These are phyloP conservation scores for Enteromius viviparus DNA, from an alignment of 2,797 vertebrate species.

Conservation along the genomic window DNA sequence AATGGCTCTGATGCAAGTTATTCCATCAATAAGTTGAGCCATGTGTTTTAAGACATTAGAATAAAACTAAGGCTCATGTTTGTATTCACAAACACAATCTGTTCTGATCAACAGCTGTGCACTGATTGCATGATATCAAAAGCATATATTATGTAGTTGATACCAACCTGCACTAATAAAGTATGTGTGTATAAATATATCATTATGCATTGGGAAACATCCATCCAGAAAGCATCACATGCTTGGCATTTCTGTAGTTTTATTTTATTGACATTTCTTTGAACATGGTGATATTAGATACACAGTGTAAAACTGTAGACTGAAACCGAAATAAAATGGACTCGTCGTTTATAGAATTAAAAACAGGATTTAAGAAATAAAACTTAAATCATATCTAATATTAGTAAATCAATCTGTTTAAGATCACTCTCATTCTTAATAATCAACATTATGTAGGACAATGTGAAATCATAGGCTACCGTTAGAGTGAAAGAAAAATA, in stretches of 20 bases:
- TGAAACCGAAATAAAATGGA: conserved; percentile 62
- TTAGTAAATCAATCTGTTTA: conserved; percentile 66
- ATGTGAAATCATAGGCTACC: conserved; percentile 66
- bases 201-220: not conserved
- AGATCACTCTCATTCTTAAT: conserved; percentile 63
- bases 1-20: not conserved
- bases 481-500: conserved; percentile 69
- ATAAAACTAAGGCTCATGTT: not conserved
- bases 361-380: conserved; percentile 61
- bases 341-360: conserved; percentile 54
- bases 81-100: conserved; percentile 1
- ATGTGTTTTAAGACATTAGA: not conserved
- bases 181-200: not conserved
- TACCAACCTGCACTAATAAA: not conserved
- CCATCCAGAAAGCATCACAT: conserved; percentile 14
- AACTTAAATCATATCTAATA: conserved; percentile 60
- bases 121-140: conserved; percentile 9
- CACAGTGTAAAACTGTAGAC: conserved; percentile 71
- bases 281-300: conserved; percentile 75
- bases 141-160: not conserved
- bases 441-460: conserved; percentile 58
- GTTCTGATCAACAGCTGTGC: not conserved
- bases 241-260: conserved; percentile 38
- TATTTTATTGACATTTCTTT: conserved; percentile 79
- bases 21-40: not conserved